phyloP scores from a whole-genome alignment of 2,888 invertebrate species.

The Emmelina monodactyla region DNA sequence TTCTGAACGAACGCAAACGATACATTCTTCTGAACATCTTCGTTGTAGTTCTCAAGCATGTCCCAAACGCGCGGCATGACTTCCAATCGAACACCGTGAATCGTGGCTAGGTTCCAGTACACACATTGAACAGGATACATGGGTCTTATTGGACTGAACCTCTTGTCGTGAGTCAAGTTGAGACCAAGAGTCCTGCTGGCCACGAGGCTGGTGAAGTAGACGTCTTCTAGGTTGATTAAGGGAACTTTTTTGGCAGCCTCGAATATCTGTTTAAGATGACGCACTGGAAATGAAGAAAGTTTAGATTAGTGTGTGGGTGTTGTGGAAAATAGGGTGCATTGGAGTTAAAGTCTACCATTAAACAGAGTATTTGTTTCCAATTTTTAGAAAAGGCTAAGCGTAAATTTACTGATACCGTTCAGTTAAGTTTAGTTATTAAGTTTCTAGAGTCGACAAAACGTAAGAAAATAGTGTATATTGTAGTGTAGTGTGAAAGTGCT shows the following conservation, averaged over 20 bases:
- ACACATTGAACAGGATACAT: not conserved
- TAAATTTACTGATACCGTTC: too few species aligned
- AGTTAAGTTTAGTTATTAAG: too few species aligned
- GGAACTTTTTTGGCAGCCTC: slow-evolving; percentile 62
- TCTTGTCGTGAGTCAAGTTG: slow-evolving; percentile 60
- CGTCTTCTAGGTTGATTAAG: slow-evolving; percentile 74
- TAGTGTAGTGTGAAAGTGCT: too few species aligned
- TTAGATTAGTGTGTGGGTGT: too few species aligned
- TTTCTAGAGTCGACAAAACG: too few species aligned
- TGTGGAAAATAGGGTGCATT: too few species aligned
- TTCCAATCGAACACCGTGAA: not conserved
- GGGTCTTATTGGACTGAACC: slow-evolving; percentile 45
- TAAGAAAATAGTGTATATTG: too few species aligned
- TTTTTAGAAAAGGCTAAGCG: too few species aligned
- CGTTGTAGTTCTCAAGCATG: not conserved
- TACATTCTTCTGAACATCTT: too few species aligned
- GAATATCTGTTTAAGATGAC: slow-evolving; percentile 42
- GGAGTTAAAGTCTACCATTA: too few species aligned
- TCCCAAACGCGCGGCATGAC: not conserved
- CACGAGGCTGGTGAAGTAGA: slow-evolving; percentile 75
- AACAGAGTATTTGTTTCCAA: too few species aligned
- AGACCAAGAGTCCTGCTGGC: slow-evolving; percentile 60
- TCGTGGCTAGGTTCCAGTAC: not conserved
- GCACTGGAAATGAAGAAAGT: slow-evolving; percentile 27
- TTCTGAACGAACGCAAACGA: too few species aligned